These are phyloP conservation scores for Peribatodes rhomboidaria DNA, from an alignment of 2,888 invertebrate species.

Conservation along the genomic window DNA sequence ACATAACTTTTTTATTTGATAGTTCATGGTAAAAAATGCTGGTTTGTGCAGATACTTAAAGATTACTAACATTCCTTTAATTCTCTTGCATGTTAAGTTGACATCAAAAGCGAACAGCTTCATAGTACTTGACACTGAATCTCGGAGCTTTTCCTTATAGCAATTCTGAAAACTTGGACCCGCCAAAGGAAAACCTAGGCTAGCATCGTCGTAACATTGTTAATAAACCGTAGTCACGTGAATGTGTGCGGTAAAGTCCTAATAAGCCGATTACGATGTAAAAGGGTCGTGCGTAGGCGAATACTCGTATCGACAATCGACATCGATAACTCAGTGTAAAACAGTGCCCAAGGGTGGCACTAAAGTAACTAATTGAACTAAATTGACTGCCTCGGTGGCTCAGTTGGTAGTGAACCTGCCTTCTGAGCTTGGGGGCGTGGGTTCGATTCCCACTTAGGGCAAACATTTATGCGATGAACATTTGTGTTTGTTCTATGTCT, in stretches of 20 bases:
- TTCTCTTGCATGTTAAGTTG: constrained; percentile 15
- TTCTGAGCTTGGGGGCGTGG: too few species aligned
- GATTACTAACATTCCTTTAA: constrained; percentile 22
- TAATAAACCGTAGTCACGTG: constrained; percentile 61
- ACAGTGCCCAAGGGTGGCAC: constrained; percentile 17
- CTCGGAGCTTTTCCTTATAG: constrained; percentile 45
- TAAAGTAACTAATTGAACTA: not conserved
- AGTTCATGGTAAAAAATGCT: too few species aligned
- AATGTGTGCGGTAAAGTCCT: constrained; percentile 76
- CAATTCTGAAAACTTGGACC: constrained; percentile 43
- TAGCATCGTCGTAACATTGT: constrained; percentile 52
- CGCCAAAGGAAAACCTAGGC: constrained; percentile 51
- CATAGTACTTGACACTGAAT: constrained; percentile 31
- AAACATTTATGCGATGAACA: too few species aligned
- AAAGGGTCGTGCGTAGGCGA: constrained; percentile 54
- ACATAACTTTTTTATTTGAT: too few species aligned
- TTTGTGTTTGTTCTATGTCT: too few species aligned
- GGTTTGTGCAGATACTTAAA: too few species aligned
- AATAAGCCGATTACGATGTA: constrained; percentile 83
- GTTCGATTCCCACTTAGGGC: too few species aligned
- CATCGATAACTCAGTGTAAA: constrained; percentile 24
- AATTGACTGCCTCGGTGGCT: too few species aligned
- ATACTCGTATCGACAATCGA: constrained; percentile 28
- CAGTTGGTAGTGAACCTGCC: too few species aligned
- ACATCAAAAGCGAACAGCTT: constrained; percentile 22